Conservation (phyloP, 2,888 invertebrate species). For the Copidosoma aretas region DNA sequence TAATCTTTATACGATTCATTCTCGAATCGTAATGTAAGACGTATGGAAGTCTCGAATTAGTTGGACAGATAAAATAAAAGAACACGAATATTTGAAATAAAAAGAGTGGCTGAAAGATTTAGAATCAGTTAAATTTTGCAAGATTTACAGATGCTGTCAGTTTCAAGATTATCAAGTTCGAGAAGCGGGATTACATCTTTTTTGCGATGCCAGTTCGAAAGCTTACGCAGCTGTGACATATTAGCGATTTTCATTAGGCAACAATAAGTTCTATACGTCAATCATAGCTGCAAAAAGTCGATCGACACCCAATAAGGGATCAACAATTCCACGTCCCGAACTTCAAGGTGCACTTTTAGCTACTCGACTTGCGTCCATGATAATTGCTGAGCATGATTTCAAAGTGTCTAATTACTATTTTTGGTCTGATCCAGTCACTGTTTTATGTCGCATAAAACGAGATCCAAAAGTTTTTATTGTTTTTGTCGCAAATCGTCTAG, state of each 20-base stretch:
- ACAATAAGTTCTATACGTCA: neutral
- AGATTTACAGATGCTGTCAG: conserved; percentile 9
- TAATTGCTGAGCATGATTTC: neutral
- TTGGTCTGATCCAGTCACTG: conserved; percentile 15
- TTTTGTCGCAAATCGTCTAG: conserved; percentile 9
- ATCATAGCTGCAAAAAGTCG: conserved; percentile 6
- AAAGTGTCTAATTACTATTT: neutral
- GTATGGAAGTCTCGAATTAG: conserved; percentile 34
- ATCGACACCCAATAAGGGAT: neutral
- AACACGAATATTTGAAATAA: conserved; percentile 8
- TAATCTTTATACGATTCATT: conserved; percentile 24
- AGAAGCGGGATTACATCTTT: conserved; percentile 4
- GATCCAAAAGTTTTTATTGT: conserved; percentile 16
- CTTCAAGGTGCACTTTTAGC: conserved; percentile 7
- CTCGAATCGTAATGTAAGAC: conserved; percentile 33
- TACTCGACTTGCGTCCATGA: neutral
- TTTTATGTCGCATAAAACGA: neutral
- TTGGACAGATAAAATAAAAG: conserved; percentile 38
- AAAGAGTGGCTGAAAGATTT: neutral
- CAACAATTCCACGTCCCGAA: neutral
- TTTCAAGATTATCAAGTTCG: neutral
- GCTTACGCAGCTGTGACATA: neutral
- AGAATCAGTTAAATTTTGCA: neutral
- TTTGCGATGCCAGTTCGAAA: conserved; percentile 13
- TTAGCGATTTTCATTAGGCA: neutral